phyloP scores from a whole-genome alignment of 2,888 invertebrate genomes.

The Dorcus hopei region DNA sequence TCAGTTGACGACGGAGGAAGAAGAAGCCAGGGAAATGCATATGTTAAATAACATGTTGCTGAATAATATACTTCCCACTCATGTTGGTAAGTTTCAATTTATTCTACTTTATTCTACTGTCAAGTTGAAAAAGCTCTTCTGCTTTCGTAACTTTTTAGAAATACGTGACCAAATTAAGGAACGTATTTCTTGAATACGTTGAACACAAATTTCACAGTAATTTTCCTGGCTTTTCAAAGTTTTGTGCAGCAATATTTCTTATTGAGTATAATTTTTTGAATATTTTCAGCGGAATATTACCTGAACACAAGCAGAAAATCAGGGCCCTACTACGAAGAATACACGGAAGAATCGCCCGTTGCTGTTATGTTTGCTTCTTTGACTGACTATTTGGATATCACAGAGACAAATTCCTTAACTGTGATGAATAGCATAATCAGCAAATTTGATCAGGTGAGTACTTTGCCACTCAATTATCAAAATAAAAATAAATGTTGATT shows the following conservation, averaged over 20 bases:
- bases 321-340: conserved; percentile 65
- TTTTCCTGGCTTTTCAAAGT: no score
- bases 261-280: not conserved
- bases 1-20: conserved; percentile 73
- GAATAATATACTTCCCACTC: conserved; percentile 88
- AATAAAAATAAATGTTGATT: no score
- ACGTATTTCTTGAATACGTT: no score
- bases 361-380: conserved; percentile 97
- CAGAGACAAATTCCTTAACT: conserved; percentile 52
- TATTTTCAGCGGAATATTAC: conserved; percentile 68
- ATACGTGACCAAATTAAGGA: no score
- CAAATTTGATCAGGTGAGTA: conserved; percentile 81
- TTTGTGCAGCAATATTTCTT: no score
- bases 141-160: no score
- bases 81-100: conserved; percentile 75
- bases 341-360: conserved; percentile 63
- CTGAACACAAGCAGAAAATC: conserved; percentile 63
- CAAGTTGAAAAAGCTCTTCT: no score
- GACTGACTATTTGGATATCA: conserved; percentile 49
- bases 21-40: conserved; percentile 81
- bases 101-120: no score
- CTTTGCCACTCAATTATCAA: not conserved
- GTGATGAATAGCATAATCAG: conserved; percentile 86
- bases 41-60: conserved; percentile 85
- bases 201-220: no score